Base-by-base conservation (phyloP, 2,797 vertebrate species). In the Pelobates cultripes region DNA sequence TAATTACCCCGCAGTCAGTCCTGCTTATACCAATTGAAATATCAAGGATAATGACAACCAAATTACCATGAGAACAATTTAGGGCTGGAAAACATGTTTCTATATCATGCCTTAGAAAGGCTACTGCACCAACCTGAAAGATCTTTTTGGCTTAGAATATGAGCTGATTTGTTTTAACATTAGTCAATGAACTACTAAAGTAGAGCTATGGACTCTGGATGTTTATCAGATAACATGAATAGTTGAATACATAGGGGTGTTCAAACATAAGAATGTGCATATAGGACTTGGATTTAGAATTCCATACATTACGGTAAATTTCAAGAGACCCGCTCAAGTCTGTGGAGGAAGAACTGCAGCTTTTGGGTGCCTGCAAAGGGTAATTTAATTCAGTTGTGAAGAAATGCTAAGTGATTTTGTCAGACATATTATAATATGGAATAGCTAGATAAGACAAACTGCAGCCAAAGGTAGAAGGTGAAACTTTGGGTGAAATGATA, bases 1-100 rank as follows among this genome's bases (percentile, higher is more conserved):
- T 82, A 86, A 88, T 86, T 86, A 84, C 82, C 77, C 80, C 82
- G 44, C 76, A 78, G 2, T 42, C 41, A 75, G 63, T 0, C 0
- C 81, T 68, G 43, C 15, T 88, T 70, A 64, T 69, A 77, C 43
- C 76, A 79, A 51, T 85, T 51, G 7, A 84, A 77, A 12, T 0
- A 63, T 85, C 47, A 14, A 55, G 78, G 76, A 66, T 74, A 69
- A 84, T 66, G 67, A 73, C 85, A 40, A 70, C 53, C 80, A 86
- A 87, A 86, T 80, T 81, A 84, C 64, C 75, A 64, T 3, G 4
- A 84, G 9, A 43, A 83, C 69, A 64, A 70, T 77, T 55, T 44
- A 78, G 57, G 68, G 55, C 55, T 57, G 55, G 55, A 57, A 51
- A 57, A 68, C 40, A 68, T 68, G 66, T 43, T 68, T 42, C 66